Percentiles rank a stretch among this genome's conserved stretches.
phyloP scores from a whole-genome alignment of 2,797 vertebrate species.

The Yasuhikotakia modesta region DNA sequence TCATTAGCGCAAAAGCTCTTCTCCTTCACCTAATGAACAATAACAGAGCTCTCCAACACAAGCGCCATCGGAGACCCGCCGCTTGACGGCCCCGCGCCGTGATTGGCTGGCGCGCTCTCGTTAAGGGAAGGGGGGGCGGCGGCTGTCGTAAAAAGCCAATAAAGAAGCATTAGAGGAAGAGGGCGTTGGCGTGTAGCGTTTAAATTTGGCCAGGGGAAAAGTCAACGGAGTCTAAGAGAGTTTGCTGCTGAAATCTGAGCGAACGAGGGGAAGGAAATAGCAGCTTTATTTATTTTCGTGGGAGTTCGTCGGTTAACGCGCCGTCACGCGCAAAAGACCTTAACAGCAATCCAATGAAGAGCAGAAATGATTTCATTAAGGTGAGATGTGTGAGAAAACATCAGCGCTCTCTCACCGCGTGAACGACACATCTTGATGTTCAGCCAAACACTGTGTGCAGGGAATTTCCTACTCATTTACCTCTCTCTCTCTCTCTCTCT shows the following conservation, averaged over 20 bases:
- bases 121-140: conserved; percentile 62
- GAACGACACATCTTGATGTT: conserved; percentile 43
- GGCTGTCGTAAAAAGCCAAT: conserved; percentile 59
- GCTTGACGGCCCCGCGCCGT: conserved; percentile 66
- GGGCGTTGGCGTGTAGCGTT: conserved; percentile 56
- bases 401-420: conserved; percentile 31
- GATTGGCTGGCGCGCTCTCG: conserved; percentile 71
- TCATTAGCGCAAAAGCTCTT: conserved; percentile 72
- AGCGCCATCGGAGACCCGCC: conserved; percentile 69
- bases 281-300: conserved; percentile 14
- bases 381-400: conserved; percentile 17
- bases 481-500: conserved; percentile 53
- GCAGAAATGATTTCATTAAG: conserved; percentile 30
- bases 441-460: conserved; percentile 57
- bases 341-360: conserved; percentile 17
- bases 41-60: conserved; percentile 70
- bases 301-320: not conserved
- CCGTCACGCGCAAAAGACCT: not conserved
- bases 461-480: conserved; percentile 65
- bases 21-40: conserved; percentile 76
- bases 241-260: not conserved
- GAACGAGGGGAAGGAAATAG: not conserved
- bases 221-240: conserved; percentile 11
- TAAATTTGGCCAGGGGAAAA: conserved; percentile 69
- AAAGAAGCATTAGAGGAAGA: conserved; percentile 66